These are phyloP conservation scores for Lithophane ornitopus DNA, from an alignment of 2,888 invertebrate genomes.

Conservation along the genomic window DNA sequence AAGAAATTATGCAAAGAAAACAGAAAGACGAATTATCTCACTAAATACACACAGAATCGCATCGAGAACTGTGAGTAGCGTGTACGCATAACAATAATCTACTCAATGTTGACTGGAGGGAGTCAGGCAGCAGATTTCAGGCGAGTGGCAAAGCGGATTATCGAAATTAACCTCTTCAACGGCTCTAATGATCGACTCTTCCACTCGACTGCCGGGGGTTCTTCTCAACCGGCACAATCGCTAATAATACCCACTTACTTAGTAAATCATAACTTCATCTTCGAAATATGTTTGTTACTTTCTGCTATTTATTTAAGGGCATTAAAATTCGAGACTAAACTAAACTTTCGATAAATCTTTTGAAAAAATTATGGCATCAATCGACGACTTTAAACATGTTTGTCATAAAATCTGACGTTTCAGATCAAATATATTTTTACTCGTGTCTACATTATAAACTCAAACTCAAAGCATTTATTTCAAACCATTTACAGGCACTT, in stretches of 20 bases:
- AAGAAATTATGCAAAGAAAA: not conserved
- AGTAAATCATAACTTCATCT: constrained; percentile 50
- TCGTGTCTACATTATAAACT: not conserved
- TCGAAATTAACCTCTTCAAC: constrained; percentile 88
- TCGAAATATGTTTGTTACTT: constrained; percentile 30
- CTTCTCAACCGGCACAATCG: constrained; percentile 60
- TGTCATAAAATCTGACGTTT: not conserved
- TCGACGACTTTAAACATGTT: not conserved
- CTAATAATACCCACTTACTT: constrained; percentile 62
- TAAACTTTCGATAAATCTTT: not conserved
- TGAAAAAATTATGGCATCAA: not conserved
- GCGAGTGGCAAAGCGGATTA: constrained; percentile 85
- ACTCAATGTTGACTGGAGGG: constrained; percentile 57
- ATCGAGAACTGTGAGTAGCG: constrained; percentile 50
- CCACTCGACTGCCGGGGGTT: constrained; percentile 78
- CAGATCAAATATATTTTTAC: not conserved
- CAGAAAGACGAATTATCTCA: constrained; percentile 3
- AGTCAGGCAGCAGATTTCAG: constrained; percentile 74
- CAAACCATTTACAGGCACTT: too few species aligned
- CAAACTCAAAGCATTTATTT: too few species aligned
- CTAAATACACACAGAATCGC: constrained; percentile 12
- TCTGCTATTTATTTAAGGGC: not conserved
- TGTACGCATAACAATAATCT: constrained; percentile 64
- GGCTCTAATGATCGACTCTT: constrained; percentile 84
- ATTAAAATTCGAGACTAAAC: not conserved